Base-by-base conservation (phyloP, 2,797 vertebrate species). In the Leptoclinus maculatus region DNA sequence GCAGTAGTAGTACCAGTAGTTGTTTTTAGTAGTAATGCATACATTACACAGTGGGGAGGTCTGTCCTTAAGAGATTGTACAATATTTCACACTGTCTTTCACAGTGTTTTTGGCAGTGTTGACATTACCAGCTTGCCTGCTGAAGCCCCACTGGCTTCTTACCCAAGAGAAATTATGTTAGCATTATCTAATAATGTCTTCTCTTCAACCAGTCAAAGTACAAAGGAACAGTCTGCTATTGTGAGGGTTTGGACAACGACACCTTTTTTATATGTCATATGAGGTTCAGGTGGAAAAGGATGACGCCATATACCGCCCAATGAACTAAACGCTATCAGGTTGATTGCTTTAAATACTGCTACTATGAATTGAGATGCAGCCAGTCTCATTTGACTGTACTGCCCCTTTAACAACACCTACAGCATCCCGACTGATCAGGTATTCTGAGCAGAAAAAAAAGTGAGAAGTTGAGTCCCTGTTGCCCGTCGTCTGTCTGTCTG, bases 111-210 rank as follows among this genome's bases (percentile, higher is more conserved):
- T 87, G 80, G 73, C 85, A 56, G 53, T 6, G 66, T 70, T 11
- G 57, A 62, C 65, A 80, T 78, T 73, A 80, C 78, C 80, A 85
- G 83, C 78, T 82, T 89, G 77, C 36, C 54, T 41, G 45, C 68
- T 82, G 80, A 85, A 81, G 58, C 79, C 63, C 63, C 77, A 74
- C 82, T 83, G 72, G 73, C 82, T 70, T 32, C 68, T 67, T 80
- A 65, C 76, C 75, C 71, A 43, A 25, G 58, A 85, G 60, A 78
- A 85, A 87, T 81, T 58, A 86, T 76, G 49, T n/a, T 11, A 5
- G 47, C n/a, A 23, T 65, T 66, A 84, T 73, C 56, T 64, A 74
- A 85, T 82, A 21, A 49, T 58, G 10, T 58, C 71, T 49, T 69
- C 41, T 58, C 38, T 79, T 74, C 59, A 65, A 54, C 1, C 65